Evolutionary conservation across 2,888 invertebrate genomes (phyloP).

Genomic region (Belgica antarctica): DNA sequence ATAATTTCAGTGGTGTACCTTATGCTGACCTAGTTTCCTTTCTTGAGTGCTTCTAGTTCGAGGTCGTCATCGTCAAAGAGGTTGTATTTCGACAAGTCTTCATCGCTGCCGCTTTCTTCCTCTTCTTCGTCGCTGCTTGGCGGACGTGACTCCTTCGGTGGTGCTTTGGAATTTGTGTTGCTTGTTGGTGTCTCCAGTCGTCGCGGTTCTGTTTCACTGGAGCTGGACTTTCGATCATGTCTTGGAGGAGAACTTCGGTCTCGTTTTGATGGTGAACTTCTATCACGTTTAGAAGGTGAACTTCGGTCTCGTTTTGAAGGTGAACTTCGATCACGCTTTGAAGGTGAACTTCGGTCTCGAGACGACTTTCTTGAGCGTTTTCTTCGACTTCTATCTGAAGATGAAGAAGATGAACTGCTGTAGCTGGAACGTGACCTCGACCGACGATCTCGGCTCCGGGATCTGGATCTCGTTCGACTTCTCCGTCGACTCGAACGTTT

Average conservation of each 20-base stretch:
- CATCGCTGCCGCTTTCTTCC: slow-evolving; percentile 26
- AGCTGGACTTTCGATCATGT: background rate
- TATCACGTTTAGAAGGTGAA: background rate
- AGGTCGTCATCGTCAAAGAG: slow-evolving; percentile 37
- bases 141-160: background rate
- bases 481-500: background rate
- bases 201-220: background rate
- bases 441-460: background rate
- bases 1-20: background rate
- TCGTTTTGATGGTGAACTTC: background rate
- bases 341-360: no score
- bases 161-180: background rate
- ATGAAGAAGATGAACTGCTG: slow-evolving; percentile 18
- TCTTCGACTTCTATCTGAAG: slow-evolving; percentile 10
- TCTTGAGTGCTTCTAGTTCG: slow-evolving; percentile 29
- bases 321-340: background rate
- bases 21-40: slow-evolving; percentile 11
- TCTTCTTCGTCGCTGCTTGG: background rate
- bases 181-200: background rate
- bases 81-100: slow-evolving; percentile 39
- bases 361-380: background rate
- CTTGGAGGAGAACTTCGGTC: background rate
- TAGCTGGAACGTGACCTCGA: background rate
- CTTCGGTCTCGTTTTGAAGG: background rate
- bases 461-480: background rate